These are phyloP conservation scores for Diplodus puntazzo DNA, from an alignment of 2,797 vertebrate genomes.

Conservation along the genomic window DNA sequence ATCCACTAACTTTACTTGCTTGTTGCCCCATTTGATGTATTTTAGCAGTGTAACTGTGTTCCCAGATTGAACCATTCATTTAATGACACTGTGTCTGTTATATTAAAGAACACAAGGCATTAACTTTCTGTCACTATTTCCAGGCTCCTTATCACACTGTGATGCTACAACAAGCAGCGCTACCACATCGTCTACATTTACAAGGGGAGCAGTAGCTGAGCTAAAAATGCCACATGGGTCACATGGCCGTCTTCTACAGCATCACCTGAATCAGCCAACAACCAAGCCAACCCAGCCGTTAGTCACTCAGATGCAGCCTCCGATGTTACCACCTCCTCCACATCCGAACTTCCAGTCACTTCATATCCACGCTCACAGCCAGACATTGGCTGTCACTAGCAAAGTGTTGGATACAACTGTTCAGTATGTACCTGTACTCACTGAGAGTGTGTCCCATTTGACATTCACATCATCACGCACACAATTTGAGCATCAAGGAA, in stretches of 20 bases:
- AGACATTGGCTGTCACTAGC: neutral
- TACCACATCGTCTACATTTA: constrained; percentile 16
- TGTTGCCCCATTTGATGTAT: neutral
- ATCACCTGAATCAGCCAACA: constrained; percentile 31
- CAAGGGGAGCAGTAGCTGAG: constrained; percentile 29
- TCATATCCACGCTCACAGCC: constrained; percentile 34
- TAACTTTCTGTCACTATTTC: constrained; percentile 11
- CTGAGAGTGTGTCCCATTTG: constrained; percentile 26
- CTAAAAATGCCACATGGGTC: constrained; percentile 14
- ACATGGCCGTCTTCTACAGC: constrained; percentile 22
- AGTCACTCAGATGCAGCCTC: constrained; percentile 70
- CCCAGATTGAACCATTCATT: neutral
- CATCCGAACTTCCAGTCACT: constrained; percentile 55
- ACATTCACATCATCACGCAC: neutral
- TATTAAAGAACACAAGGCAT: neutral
- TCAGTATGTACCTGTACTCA: constrained; percentile 1
- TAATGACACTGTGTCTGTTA: neutral
- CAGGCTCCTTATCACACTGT: constrained; percentile 57
- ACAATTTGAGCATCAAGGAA: constrained; percentile 23
- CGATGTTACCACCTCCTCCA: constrained; percentile 59
- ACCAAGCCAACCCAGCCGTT: constrained; percentile 38
- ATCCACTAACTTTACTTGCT: neutral
- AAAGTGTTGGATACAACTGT: constrained; percentile 19
- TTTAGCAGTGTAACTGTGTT: no score
- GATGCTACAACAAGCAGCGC: constrained; percentile 13